phyloP scores from a whole-genome alignment of 1,140 invertebrate genomes.

The Drosophila murphyi region DNA sequence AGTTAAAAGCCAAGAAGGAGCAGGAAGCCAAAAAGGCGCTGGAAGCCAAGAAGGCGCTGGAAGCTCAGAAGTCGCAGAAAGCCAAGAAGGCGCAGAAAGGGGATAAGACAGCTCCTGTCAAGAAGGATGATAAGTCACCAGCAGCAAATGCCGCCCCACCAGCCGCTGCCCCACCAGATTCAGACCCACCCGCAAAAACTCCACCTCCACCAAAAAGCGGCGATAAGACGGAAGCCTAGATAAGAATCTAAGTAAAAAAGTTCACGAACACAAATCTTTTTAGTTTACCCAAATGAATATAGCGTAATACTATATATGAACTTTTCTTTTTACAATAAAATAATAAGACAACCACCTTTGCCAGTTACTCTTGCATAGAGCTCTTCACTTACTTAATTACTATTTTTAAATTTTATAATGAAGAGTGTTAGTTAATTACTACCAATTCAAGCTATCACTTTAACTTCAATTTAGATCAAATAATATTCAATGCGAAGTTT shows the following conservation, averaged over 20 bases:
- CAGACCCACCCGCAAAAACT: not conserved
- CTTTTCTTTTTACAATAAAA: no score
- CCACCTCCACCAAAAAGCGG: not conserved
- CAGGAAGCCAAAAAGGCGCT: not conserved
- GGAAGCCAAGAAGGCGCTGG: not conserved
- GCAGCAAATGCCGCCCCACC: not conserved
- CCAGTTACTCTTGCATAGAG: no score
- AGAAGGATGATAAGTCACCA: not conserved
- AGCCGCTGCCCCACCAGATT: not conserved
- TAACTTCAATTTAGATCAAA: no score
- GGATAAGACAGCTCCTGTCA: not conserved
- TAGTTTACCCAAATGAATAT: not conserved
- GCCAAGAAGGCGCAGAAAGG: not conserved
- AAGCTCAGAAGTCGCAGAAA: constrained; percentile 1
- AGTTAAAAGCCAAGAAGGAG: constrained; percentile 15
- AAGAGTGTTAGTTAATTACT: no score
- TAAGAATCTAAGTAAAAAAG: no score
- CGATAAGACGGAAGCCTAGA: not conserved
- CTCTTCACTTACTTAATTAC: no score
- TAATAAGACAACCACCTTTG: no score
- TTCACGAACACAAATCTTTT: not conserved
- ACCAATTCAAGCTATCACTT: no score
- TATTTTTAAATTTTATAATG: no score
- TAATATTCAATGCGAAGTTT: no score
- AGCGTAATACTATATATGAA: not conserved